Percentiles rank a stretch among this genome's conserved stretches.
Conservation (phyloP, 2,888 invertebrate genomes). For the Heliconius ismenius region DNA sequence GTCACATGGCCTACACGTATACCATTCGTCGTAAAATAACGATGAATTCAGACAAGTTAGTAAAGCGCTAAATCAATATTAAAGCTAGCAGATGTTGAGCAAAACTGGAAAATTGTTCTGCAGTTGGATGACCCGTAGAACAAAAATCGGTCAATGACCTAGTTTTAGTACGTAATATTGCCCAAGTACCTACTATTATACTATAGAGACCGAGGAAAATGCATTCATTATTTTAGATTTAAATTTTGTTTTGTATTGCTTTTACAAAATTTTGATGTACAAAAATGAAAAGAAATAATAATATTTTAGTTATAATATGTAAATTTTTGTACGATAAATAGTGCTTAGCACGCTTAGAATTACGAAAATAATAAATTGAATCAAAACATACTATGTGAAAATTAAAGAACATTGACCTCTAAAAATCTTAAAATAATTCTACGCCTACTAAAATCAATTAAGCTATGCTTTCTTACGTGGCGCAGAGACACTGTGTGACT, state of each 20-base stretch:
- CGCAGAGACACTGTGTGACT: no score
- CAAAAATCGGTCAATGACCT: slow-evolving; percentile 12
- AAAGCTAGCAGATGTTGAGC: not conserved
- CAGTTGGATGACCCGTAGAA: slow-evolving; percentile 9
- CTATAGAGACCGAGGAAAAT: not conserved
- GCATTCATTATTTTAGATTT: not conserved
- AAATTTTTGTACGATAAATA: no score
- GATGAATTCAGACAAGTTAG: not conserved
- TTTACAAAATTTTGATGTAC: no score
- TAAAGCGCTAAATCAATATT: not conserved
- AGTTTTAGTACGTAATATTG: not conserved
- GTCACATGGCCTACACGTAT: no score
- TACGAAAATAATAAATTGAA: no score
- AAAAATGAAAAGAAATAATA: no score
- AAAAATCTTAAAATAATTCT: not conserved
- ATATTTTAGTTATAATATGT: no score
- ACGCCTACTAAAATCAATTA: not conserved
- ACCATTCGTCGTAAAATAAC: not conserved
- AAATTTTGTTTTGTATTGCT: no score
- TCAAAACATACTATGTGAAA: no score
- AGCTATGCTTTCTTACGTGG: not conserved
- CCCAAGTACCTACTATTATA: not conserved
- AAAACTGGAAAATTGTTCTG: not conserved
- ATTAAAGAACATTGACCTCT: no score
- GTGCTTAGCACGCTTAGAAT: no score